A percentile compares a stretch with the other conserved stretches of the same genome.
Conservation (phyloP, 2,888 invertebrate species). For the Drosophila percnosoma region DNA sequence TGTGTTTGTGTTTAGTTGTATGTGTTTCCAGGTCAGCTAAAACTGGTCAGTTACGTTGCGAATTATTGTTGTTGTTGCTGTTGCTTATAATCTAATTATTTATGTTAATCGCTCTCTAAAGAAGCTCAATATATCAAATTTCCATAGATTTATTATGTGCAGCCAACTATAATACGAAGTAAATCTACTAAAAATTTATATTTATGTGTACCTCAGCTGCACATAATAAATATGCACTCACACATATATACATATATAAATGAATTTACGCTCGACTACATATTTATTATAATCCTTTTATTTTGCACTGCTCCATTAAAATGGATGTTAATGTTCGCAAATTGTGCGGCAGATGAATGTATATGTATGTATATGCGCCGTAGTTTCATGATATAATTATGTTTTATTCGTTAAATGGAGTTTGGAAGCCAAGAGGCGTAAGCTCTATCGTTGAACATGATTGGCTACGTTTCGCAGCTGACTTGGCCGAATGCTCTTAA, state of each 20-base stretch:
- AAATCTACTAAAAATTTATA: constrained; percentile 11
- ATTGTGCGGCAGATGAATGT: constrained; percentile 1
- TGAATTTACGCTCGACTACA: constrained; percentile 46
- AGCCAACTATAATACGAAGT: constrained; percentile 23
- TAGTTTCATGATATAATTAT: constrained; percentile 4
- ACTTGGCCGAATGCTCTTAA: constrained; percentile 37
- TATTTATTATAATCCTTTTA: constrained; percentile 48
- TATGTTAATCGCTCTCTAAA: constrained; percentile 80
- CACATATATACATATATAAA: constrained; percentile 9
- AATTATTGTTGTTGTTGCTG: constrained; percentile 26
- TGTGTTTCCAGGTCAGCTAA: constrained; percentile 60
- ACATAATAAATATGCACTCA: constrained; percentile 3
- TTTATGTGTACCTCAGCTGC: constrained; percentile 1
- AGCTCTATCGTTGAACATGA: constrained; percentile 24
- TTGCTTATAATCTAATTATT: constrained; percentile 74
- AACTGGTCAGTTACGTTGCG: constrained; percentile 51
- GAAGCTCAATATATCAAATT: constrained; percentile 73
- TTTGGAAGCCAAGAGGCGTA: constrained; percentile 1
- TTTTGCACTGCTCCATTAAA: constrained; percentile 22
- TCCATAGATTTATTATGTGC: constrained; percentile 58
- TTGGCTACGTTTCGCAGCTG: constrained; percentile 54
- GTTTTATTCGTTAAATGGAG: constrained; percentile 1
- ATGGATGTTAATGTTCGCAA: constrained; percentile 14
- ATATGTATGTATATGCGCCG: not conserved
- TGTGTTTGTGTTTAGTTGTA: constrained; percentile 12